phyloP scores from a whole-genome alignment of 2,888 invertebrate species.

The Drosophila anomelani region DNA sequence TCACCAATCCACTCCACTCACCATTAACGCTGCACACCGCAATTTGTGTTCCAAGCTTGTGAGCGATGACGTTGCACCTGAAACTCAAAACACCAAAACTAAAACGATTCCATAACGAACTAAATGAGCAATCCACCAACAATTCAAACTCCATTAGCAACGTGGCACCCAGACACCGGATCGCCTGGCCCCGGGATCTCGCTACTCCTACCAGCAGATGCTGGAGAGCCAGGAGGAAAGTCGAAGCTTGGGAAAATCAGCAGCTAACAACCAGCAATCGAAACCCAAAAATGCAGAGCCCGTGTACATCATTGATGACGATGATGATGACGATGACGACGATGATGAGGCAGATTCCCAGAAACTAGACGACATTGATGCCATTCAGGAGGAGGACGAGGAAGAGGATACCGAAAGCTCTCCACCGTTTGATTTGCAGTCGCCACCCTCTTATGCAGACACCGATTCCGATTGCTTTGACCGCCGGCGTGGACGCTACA shows the following conservation, averaged over 20 bases:
- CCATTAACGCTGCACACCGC: constrained; percentile 75
- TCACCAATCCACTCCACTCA: constrained; percentile 37
- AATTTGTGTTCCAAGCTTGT: constrained; percentile 74
- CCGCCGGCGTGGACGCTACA: constrained; percentile 68
- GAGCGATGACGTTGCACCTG: constrained; percentile 49
- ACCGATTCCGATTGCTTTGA: constrained; percentile 80
- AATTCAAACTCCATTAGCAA: constrained; percentile 69
- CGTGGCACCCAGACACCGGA: constrained; percentile 74
- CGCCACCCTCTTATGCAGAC: constrained; percentile 70
- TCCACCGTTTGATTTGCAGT: constrained; percentile 63
- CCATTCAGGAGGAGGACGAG: constrained; percentile 58
- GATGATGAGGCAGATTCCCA: constrained; percentile 55
- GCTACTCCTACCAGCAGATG: constrained; percentile 78
- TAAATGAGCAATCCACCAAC: constrained; percentile 50
- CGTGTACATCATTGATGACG: constrained; percentile 81
- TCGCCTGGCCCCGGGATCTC: constrained; percentile 58
- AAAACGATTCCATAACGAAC: constrained; percentile 47
- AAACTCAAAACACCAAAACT: constrained; percentile 35
- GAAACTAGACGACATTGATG: constrained; percentile 57
- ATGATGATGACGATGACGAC: constrained; percentile 48
- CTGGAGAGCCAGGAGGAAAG: constrained; percentile 65
- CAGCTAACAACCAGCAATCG: not conserved
- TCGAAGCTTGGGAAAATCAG: constrained; percentile 6
- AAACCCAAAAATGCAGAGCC: constrained; percentile 73
- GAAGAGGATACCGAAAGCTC: constrained; percentile 52